Evolutionary conservation across 2,797 vertebrate genomes (phyloP).

Genomic region (Ceryle rudis): DNA sequence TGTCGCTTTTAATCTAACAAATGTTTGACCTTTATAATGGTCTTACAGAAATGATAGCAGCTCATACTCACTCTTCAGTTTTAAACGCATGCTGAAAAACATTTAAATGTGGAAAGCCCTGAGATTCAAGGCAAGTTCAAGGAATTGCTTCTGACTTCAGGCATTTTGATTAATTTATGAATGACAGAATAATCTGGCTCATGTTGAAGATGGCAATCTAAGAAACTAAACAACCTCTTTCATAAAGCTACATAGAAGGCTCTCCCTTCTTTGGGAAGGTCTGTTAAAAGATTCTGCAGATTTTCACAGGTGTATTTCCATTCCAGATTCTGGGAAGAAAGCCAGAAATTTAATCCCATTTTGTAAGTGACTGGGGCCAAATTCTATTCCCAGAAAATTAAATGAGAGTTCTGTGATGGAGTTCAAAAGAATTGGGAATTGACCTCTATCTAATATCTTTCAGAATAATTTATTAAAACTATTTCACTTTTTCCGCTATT

Average conservation of each 20-base stretch:
- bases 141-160: slow-evolving; percentile 49
- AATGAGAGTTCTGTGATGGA: slow-evolving; percentile 37
- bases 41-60: slow-evolving; percentile 53
- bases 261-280: neutral
- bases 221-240: neutral
- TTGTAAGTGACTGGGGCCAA: neutral
- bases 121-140: slow-evolving; percentile 34
- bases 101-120: slow-evolving; percentile 24
- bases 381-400: slow-evolving; percentile 56
- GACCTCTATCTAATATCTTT: slow-evolving; percentile 47
- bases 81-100: slow-evolving; percentile 22
- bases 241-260: neutral
- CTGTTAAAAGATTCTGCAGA: neutral
- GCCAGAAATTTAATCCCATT: slow-evolving; percentile 54
- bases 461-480: slow-evolving; percentile 57
- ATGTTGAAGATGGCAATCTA: neutral
- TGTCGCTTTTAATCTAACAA: slow-evolving; percentile 56
- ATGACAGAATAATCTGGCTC: slow-evolving; percentile 5
- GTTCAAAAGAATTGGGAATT: slow-evolving; percentile 54
- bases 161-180: slow-evolving; percentile 59
- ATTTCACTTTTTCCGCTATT: neutral
- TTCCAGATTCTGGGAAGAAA: slow-evolving; percentile 47
- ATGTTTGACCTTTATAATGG: slow-evolving; percentile 69
- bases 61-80: slow-evolving; percentile 15
- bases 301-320: neutral